Base-by-base conservation (phyloP, 2,797 vertebrate species). In the Pachyuromys duprasi region DNA sequence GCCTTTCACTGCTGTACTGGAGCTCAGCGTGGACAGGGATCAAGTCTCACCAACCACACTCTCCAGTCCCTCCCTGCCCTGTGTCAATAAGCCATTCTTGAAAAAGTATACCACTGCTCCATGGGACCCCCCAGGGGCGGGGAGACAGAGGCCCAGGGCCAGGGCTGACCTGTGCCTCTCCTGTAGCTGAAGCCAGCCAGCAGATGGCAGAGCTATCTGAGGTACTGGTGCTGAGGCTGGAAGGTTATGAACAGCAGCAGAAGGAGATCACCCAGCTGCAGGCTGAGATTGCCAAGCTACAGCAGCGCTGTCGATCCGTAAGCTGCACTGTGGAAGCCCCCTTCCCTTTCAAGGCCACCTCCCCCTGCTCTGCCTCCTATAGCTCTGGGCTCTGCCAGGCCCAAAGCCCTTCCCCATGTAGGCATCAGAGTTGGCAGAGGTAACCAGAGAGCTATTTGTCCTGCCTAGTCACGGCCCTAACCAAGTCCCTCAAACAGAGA, bases 181-280 rank as follows among this genome's bases (percentile, higher is more conserved):
- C 42, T 0, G 1, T 97, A 99, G 99, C 99, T 0, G 99, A 99
- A 22, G 99, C 98, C 95, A 99, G 99, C 97, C 99, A 98, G 96
- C 99, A 99, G 96, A 99, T 99, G 22, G 98, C 97, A 0, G 94
- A 98, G 60, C 98, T 99, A 82, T 99, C 99, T 0, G 99, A 99
- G 4, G 99, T 99, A 98, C 97, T 99, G 89, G 98, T 98, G 0
- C 98, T 98, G 39, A 99, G 98, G 93, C 98, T 98, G 0, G 99
- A 99, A 97, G 99, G 99, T 96, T 96, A 97, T 0, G 96, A 98
- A 0, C 98, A 99, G 81, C 99, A 99, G 97, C 99, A 99, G 98
- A 99, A 99, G 87, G 99, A 99, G 98, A 99, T 99, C 97, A 98
- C 99, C 72, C 98, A 97, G 22, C 98, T 99, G 89, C 98, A 99